Base-by-base conservation (phyloP, 2,113 vertebrate species). In the Urocolius indicus region DNA sequence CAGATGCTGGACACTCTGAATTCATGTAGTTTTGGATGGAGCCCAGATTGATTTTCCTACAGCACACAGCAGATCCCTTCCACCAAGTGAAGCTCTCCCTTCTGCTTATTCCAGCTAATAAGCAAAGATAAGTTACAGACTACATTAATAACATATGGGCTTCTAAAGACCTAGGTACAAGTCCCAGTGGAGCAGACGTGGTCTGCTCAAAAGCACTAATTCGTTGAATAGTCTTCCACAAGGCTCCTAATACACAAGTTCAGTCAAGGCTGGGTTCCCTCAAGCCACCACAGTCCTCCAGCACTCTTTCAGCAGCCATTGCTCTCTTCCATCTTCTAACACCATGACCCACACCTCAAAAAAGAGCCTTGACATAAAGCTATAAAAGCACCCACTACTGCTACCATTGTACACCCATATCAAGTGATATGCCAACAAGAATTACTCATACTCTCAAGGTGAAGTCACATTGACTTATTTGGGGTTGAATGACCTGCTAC, bases 1-100 rank as follows among this genome's bases (percentile, higher is more conserved):
- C 54, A 20, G 45, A 36, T 0, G 0, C 45, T 13, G 32, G 34
- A 16, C 23, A 58, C 21, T 5, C 9, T 32, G 41, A 26, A 15
- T 54, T 67, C 2, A 0, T 8, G 8, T 36, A 78, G 4, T 2
- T 0, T 9, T 63, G 65, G 8, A 48, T 55, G 13, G 15, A 80
- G 3, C 18, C 32, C 51, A 41, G 43, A n/a, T 16, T 9, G 30
- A 68, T 87, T 89, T 91, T 63, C 48, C 26, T 29, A 49, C 24
- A 76, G 63, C 41, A 51, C 1, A 15, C 38, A 66, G 27, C 13
- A 82, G 52, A 58, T 62, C 22, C n/a, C 54, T 30, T 20, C 45
- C 5, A 1, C 5, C 6, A 32, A 73, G 12, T 27, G 5, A 58
- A 46, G 38, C 1, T 90, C 45, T 73, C 7, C 30, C 10, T 75